Evolutionary conservation across 2,113 vertebrate species (phyloP).

Genomic region (Chroicocephalus ridibundus): DNA sequence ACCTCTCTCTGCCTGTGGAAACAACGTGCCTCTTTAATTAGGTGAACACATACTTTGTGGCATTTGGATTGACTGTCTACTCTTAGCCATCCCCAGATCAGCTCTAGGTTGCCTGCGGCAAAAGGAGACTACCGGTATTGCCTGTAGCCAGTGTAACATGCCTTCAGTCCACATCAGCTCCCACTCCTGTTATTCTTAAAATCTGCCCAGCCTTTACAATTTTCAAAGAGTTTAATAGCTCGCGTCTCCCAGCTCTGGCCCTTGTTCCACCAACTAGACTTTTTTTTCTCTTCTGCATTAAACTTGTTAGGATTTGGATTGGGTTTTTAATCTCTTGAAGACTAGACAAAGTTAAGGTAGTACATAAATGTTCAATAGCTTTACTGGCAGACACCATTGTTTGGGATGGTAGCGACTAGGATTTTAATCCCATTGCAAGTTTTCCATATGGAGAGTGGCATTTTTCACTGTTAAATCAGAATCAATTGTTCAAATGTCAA

Average conservation of each 20-base stretch:
- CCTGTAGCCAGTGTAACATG: background rate
- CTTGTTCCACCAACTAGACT: background rate
- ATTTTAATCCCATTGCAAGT: background rate
- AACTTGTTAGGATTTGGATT: background rate
- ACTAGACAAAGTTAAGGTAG: background rate
- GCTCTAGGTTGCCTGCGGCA: background rate
- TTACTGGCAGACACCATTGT: background rate
- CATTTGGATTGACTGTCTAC: background rate
- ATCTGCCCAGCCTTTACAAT: background rate
- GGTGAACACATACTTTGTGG: background rate
- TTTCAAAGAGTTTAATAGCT: background rate
- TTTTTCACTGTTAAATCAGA: constrained; percentile 26
- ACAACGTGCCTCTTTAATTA: background rate
- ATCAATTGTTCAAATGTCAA: constrained; percentile 36
- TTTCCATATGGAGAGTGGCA: background rate
- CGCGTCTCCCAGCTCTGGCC: background rate
- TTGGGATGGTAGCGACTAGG: background rate
- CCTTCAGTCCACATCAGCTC: background rate
- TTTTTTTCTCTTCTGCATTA: background rate
- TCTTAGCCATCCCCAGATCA: background rate
- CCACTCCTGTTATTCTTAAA: background rate
- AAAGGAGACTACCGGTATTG: background rate
- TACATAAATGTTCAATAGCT: background rate
- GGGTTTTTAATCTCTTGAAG: background rate
- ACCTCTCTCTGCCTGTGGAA: background rate